Base-by-base conservation (phyloP, 2,113 vertebrate genomes). In the Anhinga rufa region DNA sequence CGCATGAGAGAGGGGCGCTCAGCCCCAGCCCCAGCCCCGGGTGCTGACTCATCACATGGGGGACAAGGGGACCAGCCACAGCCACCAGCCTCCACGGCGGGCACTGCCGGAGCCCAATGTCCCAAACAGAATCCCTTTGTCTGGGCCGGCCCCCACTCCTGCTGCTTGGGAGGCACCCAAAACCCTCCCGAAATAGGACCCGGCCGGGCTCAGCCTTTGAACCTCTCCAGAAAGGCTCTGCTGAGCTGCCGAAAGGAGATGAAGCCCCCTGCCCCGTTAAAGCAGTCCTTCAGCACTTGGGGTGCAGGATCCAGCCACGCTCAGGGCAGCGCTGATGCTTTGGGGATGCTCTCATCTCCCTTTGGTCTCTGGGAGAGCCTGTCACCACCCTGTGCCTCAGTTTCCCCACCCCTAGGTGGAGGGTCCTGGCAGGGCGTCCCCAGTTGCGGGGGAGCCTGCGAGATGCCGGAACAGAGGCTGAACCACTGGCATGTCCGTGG, bases 81-180 rank as follows among this genome's bases (percentile, higher is more conserved):
- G 93, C 32, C 88, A 87, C 46, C 85, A 52, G 55, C 72, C 76
- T 83, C 91, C 1, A 1, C 4, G 1, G 62, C 1, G 72, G 80
- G 88, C 88, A 79, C 61, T 0, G 2, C 54, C 4, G 2, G 60
- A 84, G 69, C 88, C 71, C 86, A 9, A 2, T 4, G 0, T 51
- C 58, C 49, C 4, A 0, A 95, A 97, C 96, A 95, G 83, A 95
- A 91, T 77, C 58, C 72, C 89, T 95, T 94, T 97, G 96, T 96
- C 70, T 31, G 14, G 61, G 79, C 77, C 20, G 3, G 70, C 48
- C 81, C 58, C 62, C 12, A 14, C 82, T 96, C 66, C 92, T 80
- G 84, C 64, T 5, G 0, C 72, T 54, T 94, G 84, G 95, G 87
- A 94, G 31, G 55, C 46, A 0, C 88, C 92, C 96, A 97, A 95